A percentile compares a stretch with the other conserved stretches of the same genome.
These are phyloP conservation scores for Catocala nupta DNA, from an alignment of 2,888 invertebrate species.

Conservation along the genomic window DNA sequence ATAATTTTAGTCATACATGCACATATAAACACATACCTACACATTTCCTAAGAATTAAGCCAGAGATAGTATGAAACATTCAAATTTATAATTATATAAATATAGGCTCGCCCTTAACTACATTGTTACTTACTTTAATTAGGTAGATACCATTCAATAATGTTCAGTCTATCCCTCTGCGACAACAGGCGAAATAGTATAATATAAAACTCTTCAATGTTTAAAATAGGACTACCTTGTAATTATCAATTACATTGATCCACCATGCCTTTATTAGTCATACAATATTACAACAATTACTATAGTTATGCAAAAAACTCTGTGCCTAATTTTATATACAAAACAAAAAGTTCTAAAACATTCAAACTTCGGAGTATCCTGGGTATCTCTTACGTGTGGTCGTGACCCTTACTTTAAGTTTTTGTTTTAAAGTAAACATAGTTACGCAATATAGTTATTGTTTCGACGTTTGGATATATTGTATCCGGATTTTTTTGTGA, in stretches of 20 bases:
- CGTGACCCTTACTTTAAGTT: slow-evolving; percentile 58
- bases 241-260: slow-evolving; percentile 15
- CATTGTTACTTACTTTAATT: no score
- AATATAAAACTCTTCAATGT: slow-evolving; percentile 5
- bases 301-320: slow-evolving; percentile 22
- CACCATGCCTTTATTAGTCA: slow-evolving; percentile 24
- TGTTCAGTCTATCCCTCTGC: neutral
- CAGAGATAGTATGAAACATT: no score
- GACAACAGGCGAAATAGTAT: neutral
- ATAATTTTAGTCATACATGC: no score
- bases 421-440: slow-evolving; percentile 69
- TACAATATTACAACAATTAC: slow-evolving; percentile 16
- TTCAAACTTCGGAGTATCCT: slow-evolving; percentile 39
- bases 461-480: slow-evolving; percentile 55
- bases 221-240: slow-evolving; percentile 16
- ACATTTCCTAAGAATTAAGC: no score
- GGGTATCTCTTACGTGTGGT: slow-evolving; percentile 68
- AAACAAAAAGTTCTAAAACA: slow-evolving; percentile 41
- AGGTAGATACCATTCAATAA: no score
- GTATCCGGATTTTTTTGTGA: slow-evolving; percentile 48
- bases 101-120: no score
- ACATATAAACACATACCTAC: no score
- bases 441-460: slow-evolving; percentile 59
- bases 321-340: slow-evolving; percentile 21
- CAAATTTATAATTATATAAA: no score